A percentile compares a stretch with the other conserved stretches of the same genome.
Conservation (phyloP, 2,113 vertebrate genomes). For the Balaenoptera acutorostrata region DNA sequence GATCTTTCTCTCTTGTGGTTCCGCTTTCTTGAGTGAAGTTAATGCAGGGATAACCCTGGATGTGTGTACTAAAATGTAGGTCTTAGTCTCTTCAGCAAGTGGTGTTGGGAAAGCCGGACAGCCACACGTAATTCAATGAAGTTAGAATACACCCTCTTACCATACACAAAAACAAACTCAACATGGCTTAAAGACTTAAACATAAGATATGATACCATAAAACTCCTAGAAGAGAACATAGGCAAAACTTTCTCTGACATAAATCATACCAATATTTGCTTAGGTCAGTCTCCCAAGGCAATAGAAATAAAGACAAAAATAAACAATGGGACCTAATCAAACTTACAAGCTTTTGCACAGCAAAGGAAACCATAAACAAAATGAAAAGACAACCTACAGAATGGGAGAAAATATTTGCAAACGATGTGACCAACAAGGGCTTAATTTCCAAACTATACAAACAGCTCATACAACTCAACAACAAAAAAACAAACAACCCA, state of each 20-base stretch:
- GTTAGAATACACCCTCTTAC: background rate
- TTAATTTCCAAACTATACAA: background rate
- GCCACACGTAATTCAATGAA: background rate
- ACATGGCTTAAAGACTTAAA: background rate
- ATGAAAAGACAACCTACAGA: background rate
- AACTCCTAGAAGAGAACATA: background rate
- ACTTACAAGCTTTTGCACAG: background rate
- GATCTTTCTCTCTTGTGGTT: background rate
- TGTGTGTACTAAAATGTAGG: background rate
- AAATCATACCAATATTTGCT: background rate
- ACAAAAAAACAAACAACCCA: background rate
- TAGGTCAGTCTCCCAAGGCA: background rate
- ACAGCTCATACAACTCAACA: background rate
- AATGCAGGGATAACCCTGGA: background rate
- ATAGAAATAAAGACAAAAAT: background rate
- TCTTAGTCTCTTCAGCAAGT: background rate
- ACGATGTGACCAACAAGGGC: background rate
- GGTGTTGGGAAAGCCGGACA: background rate
- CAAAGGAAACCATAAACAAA: background rate
- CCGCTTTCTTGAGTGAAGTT: background rate
- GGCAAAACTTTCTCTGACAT: background rate
- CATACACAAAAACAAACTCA: background rate
- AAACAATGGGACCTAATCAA: background rate
- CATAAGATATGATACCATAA: background rate
- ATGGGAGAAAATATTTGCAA: background rate